Evolutionary conservation across 2,797 vertebrate species (phyloP), one percentile per base, ranked within the genome.

Genomic region (Centropyge bicolor): DNA sequence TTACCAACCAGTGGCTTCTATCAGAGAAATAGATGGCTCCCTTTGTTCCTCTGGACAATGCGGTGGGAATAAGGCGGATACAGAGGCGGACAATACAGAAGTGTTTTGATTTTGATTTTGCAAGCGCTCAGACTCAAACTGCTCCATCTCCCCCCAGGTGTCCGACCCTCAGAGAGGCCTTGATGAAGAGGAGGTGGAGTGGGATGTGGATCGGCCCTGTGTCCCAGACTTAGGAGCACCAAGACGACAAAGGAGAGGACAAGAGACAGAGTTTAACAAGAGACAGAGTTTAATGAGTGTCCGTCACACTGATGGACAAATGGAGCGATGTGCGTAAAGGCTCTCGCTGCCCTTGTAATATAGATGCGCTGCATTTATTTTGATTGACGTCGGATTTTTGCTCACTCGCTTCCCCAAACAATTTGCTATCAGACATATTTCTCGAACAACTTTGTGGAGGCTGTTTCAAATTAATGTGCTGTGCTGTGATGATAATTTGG

Each of bases 1-100:
- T 97, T 97, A 96, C 94, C 94, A 95, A 95, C 96, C 96, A 95
- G 95, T 96, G 96, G 96, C 95, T 96, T 96, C 96, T 96, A 97
- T 97, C 96, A 96, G 95, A 95, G 95, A 96, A 96, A 96, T 95
- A 93, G 96, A 97, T 94, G 96, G 95, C 94, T 97, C 95, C 94
- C 94, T 97, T 97, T 98, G 96, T 98, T 97, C 96, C 95, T 76
- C 67, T 92, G 94, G 95, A 96, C 86, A 88, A 95, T 94, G 94
- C 94, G 92, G 90, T 87, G 92, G 94, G 95, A 95, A 95, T 93
- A 93, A 93, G 95, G 93, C 91, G 92, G 94, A 96, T 93, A 95
- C 91, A 85, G 83, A 90, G 78, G 85, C 74, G 75, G 86, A 91
- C 89, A 84, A 92, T 91, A 86, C 94, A 92, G 88, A 85, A 82